These are phyloP conservation scores for Glaucopsyche alexis DNA, from an alignment of 2,888 invertebrate species.

Conservation along the genomic window DNA sequence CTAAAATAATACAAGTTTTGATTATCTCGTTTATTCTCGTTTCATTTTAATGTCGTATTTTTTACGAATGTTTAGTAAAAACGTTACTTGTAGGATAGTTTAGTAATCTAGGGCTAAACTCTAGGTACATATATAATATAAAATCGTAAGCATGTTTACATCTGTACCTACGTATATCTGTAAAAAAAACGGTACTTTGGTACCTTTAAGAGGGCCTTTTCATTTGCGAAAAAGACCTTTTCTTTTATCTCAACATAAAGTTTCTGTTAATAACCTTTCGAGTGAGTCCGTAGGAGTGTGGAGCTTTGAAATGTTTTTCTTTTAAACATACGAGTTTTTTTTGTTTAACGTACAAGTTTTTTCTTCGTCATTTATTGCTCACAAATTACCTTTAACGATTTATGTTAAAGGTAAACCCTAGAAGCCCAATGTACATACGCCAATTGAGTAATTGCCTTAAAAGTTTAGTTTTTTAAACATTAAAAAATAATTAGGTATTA, in stretches of 20 bases:
- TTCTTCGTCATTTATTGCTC: neutral
- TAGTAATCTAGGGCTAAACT: too few species aligned
- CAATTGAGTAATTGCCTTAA: too few species aligned
- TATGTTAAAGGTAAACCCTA: neutral
- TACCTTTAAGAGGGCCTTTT: slow-evolving; percentile 11
- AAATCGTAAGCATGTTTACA: neutral
- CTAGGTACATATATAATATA: neutral
- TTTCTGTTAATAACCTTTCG: slow-evolving; percentile 19
- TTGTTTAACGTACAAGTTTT: neutral
- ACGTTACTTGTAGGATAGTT: too few species aligned
- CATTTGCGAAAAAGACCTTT: neutral
- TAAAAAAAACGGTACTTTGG: neutral
- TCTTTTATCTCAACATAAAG: slow-evolving; percentile 12
- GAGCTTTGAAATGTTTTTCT: slow-evolving; percentile 20
- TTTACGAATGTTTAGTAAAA: too few species aligned
- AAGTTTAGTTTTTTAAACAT: too few species aligned
- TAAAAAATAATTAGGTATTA: too few species aligned
- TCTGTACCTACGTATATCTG: neutral
- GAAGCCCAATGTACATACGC: too few species aligned
- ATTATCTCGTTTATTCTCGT: too few species aligned
- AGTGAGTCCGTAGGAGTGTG: slow-evolving; percentile 19
- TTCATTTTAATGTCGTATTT: too few species aligned
- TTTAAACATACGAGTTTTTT: neutral
- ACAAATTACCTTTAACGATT: neutral
- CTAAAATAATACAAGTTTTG: too few species aligned